Percentiles rank a stretch among this genome's conserved stretches.
These are phyloP conservation scores for Aviceda subcristata DNA, from an alignment of 2,113 vertebrate species.

Conservation along the genomic window DNA sequence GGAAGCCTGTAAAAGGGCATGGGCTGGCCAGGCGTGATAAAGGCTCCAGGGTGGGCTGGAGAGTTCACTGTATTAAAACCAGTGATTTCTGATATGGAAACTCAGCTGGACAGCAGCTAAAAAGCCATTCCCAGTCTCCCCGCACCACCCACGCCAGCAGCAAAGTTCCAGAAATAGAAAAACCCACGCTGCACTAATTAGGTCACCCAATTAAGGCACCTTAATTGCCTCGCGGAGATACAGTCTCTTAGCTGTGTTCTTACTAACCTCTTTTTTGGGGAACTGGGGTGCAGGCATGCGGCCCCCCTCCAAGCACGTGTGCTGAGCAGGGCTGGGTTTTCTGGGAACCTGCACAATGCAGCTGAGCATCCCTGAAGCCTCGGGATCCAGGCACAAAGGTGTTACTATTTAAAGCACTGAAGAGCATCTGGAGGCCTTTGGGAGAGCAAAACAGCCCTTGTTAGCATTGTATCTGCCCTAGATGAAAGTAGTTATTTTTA, in stretches of 20 bases:
- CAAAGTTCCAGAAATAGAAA: conserved; percentile 38
- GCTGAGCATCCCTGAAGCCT: not conserved
- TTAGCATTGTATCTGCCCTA: not conserved
- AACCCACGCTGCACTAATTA: not conserved
- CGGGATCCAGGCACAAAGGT: not conserved
- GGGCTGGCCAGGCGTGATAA: not conserved
- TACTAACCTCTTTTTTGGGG: not conserved
- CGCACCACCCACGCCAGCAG: not conserved
- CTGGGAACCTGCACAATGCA: not conserved
- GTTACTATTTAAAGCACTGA: not conserved
- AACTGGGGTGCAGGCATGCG: not conserved
- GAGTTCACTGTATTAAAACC: not conserved
- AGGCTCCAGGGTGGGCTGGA: not conserved
- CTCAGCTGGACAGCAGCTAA: not conserved
- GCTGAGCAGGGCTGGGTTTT: not conserved
- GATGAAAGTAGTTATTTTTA: not conserved
- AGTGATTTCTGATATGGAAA: not conserved
- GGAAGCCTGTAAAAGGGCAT: not conserved
- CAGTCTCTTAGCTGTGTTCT: not conserved
- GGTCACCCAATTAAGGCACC: conserved; percentile 38
- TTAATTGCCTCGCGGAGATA: not conserved
- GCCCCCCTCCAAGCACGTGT: not conserved
- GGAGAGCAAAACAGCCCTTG: not conserved
- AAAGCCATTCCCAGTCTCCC: not conserved
- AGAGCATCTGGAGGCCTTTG: not conserved